A percentile compares a stretch with the other conserved stretches of the same genome.
phyloP scores from a whole-genome alignment of 2,888 invertebrate species.

The Acanthoscelides obtectus region DNA sequence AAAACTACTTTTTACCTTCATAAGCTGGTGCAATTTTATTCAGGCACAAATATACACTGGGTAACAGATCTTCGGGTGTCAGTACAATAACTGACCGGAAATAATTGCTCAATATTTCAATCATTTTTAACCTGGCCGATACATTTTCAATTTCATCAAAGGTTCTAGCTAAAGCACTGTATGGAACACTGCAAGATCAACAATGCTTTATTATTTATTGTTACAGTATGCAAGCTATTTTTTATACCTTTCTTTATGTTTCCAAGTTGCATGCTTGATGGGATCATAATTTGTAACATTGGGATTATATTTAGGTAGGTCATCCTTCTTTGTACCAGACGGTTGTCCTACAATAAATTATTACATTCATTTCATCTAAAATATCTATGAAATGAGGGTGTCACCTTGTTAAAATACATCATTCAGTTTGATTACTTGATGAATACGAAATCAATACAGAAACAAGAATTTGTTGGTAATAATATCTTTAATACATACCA shows the following conservation, averaged over 20 bases:
- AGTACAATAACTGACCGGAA: slow-evolving; percentile 85
- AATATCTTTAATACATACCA: slow-evolving; percentile 8
- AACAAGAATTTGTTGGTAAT: not conserved
- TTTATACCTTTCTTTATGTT: slow-evolving; percentile 60
- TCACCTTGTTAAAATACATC: no score
- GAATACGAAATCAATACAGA: no score
- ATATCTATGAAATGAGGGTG: no score
- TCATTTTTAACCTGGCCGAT: slow-evolving; percentile 80
- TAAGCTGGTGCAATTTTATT: slow-evolving; percentile 95
- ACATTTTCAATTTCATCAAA: slow-evolving; percentile 85
- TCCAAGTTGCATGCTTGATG: slow-evolving; percentile 79
- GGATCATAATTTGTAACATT: slow-evolving; percentile 72
- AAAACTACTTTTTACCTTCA: slow-evolving; percentile 67
- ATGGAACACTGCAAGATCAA: slow-evolving; percentile 72
- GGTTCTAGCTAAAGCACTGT: slow-evolving; percentile 85
- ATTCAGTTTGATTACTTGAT: no score
- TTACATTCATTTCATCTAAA: no score
- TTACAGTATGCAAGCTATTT: no score
- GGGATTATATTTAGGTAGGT: slow-evolving; percentile 59
- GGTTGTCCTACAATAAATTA: not conserved
- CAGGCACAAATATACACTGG: slow-evolving; percentile 90
- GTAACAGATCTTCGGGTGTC: slow-evolving; percentile 83
- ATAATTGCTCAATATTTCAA: slow-evolving; percentile 88
- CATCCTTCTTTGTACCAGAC: not conserved
- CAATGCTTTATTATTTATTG: no score